phyloP scores from a whole-genome alignment of 2,888 invertebrate genomes.

The Drosophila limbata region DNA sequence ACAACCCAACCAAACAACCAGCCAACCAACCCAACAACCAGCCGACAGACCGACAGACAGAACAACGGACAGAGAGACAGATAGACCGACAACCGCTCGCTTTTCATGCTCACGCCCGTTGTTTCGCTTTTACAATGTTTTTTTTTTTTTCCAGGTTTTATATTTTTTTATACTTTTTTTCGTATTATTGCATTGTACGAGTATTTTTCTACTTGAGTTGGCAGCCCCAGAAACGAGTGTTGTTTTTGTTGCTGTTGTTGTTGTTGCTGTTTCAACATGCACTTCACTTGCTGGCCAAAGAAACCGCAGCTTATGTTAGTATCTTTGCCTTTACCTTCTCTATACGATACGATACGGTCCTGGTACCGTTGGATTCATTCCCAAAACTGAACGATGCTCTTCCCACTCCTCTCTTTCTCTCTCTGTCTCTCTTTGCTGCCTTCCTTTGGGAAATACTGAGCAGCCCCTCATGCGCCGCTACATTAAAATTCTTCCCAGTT shows the following conservation, averaged over 20 bases:
- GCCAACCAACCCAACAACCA: slow-evolving; percentile 22
- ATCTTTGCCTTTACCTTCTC: slow-evolving; percentile 23
- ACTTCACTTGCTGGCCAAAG: slow-evolving; percentile 68
- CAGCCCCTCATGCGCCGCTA: slow-evolving; percentile 40
- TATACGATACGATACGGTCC: slow-evolving; percentile 4
- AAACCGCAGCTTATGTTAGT: slow-evolving; percentile 77
- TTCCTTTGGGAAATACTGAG: slow-evolving; percentile 42
- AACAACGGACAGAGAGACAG: slow-evolving; percentile 23
- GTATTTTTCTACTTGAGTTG: slow-evolving; percentile 81
- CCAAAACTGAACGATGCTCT: slow-evolving; percentile 12
- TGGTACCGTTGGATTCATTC: slow-evolving; percentile 14
- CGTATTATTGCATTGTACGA: slow-evolving; percentile 76
- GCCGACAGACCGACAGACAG: slow-evolving; percentile 18
- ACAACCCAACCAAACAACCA: slow-evolving; percentile 37
- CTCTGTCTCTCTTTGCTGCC: neutral
- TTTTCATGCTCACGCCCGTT: slow-evolving; percentile 78
- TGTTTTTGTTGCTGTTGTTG: slow-evolving; percentile 47
- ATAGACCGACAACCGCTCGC: slow-evolving; percentile 53
- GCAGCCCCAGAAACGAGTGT: slow-evolving; percentile 50
- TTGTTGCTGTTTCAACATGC: slow-evolving; percentile 57
- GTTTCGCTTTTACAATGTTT: slow-evolving; percentile 73
- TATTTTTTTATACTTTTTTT: slow-evolving; percentile 24
- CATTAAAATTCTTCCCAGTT: slow-evolving; percentile 77
- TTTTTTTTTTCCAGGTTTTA: slow-evolving; percentile 37
- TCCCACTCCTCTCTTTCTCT: neutral